phyloP scores from a whole-genome alignment of 92 coral and sea anemone genomes.

The Hydrozoanthus gracilis region DNA sequence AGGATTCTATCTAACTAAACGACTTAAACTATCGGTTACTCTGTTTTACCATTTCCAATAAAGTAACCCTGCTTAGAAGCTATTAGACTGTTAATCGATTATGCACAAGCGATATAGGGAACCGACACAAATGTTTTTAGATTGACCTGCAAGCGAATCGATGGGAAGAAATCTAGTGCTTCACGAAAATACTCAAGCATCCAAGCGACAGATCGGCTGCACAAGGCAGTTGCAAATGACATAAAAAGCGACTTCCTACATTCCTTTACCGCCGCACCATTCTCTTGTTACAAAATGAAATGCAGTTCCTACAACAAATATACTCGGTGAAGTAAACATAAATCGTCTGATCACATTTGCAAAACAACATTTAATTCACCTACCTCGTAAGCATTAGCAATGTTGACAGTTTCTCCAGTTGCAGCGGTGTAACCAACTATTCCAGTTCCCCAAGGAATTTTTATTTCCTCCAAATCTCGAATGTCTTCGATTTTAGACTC shows the following conservation, averaged over 20 bases:
- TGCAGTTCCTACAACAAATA: not conserved
- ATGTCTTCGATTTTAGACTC: slow-evolving; percentile 98
- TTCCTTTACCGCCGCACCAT: not conserved
- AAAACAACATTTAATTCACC: slow-evolving; percentile 20
- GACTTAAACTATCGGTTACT: slow-evolving; percentile 40
- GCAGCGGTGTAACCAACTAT: slow-evolving; percentile 98
- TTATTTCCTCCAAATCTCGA: slow-evolving; percentile 94
- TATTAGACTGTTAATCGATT: slow-evolving; percentile 47
- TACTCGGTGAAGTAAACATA: slow-evolving; percentile 34
- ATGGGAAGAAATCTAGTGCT: slow-evolving; percentile 5
- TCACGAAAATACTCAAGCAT: slow-evolving; percentile 12
- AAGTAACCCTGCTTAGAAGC: slow-evolving; percentile 54
- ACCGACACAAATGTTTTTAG: slow-evolving; percentile 23
- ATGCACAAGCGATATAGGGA: slow-evolving; percentile 40
- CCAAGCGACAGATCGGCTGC: slow-evolving; percentile 5
- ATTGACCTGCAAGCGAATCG: not conserved
- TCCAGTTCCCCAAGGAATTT: slow-evolving; percentile 98
- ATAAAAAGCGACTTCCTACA: not conserved
- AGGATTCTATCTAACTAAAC: slow-evolving; percentile 20
- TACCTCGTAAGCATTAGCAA: slow-evolving; percentile 98
- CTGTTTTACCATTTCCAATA: slow-evolving; percentile 31
- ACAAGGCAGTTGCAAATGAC: not conserved
- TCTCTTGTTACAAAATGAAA: slow-evolving; percentile 21
- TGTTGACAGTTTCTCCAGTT: slow-evolving; percentile 97
- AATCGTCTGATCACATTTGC: slow-evolving; percentile 39